phyloP scores from a whole-genome alignment of 2,113 vertebrate genomes.

The Tangachromis dhanisi region DNA sequence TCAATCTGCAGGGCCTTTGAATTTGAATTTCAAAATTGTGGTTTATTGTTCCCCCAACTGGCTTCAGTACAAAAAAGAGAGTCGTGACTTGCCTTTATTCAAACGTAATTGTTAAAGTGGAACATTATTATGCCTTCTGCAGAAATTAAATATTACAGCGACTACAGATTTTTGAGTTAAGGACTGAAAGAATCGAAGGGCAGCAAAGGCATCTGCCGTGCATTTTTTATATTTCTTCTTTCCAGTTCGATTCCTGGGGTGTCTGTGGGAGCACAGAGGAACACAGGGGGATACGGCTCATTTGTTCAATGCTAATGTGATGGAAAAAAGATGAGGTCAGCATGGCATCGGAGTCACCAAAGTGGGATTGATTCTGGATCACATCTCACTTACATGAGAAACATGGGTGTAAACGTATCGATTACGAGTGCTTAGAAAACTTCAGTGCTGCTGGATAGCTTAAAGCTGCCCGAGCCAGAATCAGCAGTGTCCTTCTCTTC shows the following conservation, averaged over 20 bases:
- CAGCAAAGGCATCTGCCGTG: background rate
- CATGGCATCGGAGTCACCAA: slow-evolving; percentile 31
- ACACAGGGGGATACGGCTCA: slow-evolving; percentile 13
- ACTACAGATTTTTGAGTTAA: slow-evolving; percentile 15
- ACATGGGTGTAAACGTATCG: slow-evolving; percentile 57
- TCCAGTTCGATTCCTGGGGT: background rate
- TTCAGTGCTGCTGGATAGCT: slow-evolving; percentile 30
- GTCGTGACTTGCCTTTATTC: background rate
- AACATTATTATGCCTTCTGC: background rate
- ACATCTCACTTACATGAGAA: slow-evolving; percentile 63
- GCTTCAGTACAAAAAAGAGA: background rate
- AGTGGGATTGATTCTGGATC: slow-evolving; percentile 62
- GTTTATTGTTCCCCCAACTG: background rate
- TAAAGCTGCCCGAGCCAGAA: slow-evolving; percentile 21
- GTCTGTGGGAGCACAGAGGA: background rate
- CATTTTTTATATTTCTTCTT: background rate
- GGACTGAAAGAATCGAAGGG: background rate
- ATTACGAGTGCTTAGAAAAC: slow-evolving; percentile 49
- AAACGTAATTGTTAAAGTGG: background rate
- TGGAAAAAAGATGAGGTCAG: slow-evolving; percentile 58
- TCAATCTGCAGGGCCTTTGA: background rate
- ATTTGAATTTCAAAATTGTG: background rate
- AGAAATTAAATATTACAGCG: slow-evolving; percentile 1
- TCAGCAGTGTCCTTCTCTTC: slow-evolving; percentile 45
- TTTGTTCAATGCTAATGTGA: slow-evolving; percentile 60